phyloP scores from a whole-genome alignment of 2,888 invertebrate genomes.

The Barypeithes pellucidus region DNA sequence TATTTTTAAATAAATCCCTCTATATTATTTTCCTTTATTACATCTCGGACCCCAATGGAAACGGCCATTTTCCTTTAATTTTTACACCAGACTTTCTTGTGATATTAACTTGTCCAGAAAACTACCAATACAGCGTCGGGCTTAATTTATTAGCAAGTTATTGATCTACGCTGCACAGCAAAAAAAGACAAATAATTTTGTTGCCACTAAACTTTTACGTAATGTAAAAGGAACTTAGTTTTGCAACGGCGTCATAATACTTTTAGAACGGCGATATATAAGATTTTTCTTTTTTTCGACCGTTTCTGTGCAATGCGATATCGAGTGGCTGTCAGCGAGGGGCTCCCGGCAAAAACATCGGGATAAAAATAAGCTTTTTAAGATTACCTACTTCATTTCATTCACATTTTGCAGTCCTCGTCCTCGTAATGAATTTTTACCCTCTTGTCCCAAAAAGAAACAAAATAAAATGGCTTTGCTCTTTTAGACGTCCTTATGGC shows the following conservation, averaged over 20 bases:
- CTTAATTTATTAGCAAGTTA: constrained; percentile 2
- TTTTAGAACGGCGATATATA: background rate
- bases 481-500: constrained; percentile 17
- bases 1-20: constrained; percentile 52
- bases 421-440: constrained; percentile 41
- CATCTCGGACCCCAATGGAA: constrained; percentile 35
- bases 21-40: constrained; percentile 50
- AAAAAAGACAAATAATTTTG: too few relatives aligned
- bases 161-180: too few relatives aligned
- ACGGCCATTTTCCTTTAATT: constrained; percentile 42
- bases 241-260: background rate
- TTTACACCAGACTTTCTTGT: constrained; percentile 38
- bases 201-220: too few relatives aligned
- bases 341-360: constrained; percentile 21
- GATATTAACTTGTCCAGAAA: constrained; percentile 28
- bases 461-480: constrained; percentile 33
- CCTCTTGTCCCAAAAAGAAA: constrained; percentile 28
- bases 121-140: constrained; percentile 21
- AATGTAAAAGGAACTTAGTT: background rate
- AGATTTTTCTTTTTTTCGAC: background rate
- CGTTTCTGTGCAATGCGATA: constrained; percentile 24
- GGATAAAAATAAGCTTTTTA: constrained; percentile 39
- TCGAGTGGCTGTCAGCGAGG: constrained; percentile 29
- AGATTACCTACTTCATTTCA: constrained; percentile 39
- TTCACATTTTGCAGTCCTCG: constrained; percentile 28